Evolutionary conservation across 2,888 invertebrate species (phyloP).

Genomic region (Sminthurinus aureus): DNA sequence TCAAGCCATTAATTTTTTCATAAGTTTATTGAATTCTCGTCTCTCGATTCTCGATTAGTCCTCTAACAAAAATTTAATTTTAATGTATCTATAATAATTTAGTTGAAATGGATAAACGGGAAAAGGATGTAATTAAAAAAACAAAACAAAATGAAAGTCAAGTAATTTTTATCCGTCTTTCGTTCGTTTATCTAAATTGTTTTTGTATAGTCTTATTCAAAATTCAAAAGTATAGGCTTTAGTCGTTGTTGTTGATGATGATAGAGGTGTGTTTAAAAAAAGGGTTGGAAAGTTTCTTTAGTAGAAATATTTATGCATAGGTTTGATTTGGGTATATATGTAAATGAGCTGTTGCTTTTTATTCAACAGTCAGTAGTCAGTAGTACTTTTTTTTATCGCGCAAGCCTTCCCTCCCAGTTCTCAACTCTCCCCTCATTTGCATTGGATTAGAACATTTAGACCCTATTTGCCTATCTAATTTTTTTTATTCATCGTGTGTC

Average conservation of each 20-base stretch:
- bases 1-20: not conserved
- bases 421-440: constrained; percentile 2
- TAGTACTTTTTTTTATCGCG: not conserved
- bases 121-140: too few relatives aligned
- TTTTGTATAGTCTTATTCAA: too few relatives aligned
- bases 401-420: not conserved
- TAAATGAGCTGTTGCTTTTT: constrained; percentile 23
- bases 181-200: too few relatives aligned
- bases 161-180: too few relatives aligned
- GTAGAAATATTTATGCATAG: too few relatives aligned
- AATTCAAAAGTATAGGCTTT: too few relatives aligned
- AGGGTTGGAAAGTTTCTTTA: constrained; percentile 10
- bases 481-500: constrained; percentile 37
- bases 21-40: too few relatives aligned
- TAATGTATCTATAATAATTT: too few relatives aligned
- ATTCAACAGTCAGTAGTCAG: constrained; percentile 20
- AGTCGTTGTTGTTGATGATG: not conserved
- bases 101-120: too few relatives aligned
- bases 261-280: constrained; percentile 1
- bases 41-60: too few relatives aligned
- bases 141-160: too few relatives aligned
- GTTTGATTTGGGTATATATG: constrained; percentile 13
- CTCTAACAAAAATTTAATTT: too few relatives aligned
- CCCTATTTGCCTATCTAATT: constrained; percentile 46
- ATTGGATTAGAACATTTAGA: not conserved